A percentile compares a stretch with the other conserved stretches of the same genome.
phyloP scores from a whole-genome alignment of 2,797 vertebrate genomes.

The Eutrigla gurnardus region DNA sequence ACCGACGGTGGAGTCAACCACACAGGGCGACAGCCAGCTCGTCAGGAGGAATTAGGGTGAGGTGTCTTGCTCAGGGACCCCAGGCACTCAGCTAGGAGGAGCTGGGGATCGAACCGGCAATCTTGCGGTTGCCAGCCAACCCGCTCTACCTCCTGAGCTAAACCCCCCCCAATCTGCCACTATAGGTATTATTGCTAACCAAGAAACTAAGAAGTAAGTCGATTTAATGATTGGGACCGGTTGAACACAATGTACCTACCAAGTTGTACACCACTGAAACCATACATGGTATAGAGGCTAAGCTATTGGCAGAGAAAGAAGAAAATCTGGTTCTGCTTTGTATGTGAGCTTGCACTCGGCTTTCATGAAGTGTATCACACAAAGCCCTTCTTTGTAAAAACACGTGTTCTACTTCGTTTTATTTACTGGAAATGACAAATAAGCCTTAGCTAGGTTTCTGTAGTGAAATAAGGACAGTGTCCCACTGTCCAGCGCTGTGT shows the following conservation, averaged over 20 bases:
- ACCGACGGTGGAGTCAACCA: no score
- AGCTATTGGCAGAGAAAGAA: slow-evolving; percentile 60
- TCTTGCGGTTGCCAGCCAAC: no score
- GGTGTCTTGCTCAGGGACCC: no score
- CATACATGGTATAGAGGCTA: slow-evolving; percentile 8
- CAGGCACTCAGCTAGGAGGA: no score
- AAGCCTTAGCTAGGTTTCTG: neutral
- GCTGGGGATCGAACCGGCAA: no score
- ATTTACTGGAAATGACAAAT: neutral
- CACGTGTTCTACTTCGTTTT: no score
- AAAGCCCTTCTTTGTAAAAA: neutral
- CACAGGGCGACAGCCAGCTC: no score
- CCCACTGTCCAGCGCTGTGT: no score
- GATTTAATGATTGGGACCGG: neutral
- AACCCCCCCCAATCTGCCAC: no score
- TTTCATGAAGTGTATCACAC: neutral
- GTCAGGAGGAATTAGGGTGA: no score
- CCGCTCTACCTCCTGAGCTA: no score
- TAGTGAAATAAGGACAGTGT: no score
- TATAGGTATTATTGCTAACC: neutral
- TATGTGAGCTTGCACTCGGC: neutral
- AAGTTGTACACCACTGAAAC: neutral
- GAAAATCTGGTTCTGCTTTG: slow-evolving; percentile 70
- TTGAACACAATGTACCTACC: slow-evolving; percentile 27
- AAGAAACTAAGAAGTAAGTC: neutral